A percentile compares a stretch with the other conserved stretches of the same genome.
These are phyloP conservation scores for Nannobrachium achirus DNA, from an alignment of 2,113 vertebrate species.

Conservation along the genomic window DNA sequence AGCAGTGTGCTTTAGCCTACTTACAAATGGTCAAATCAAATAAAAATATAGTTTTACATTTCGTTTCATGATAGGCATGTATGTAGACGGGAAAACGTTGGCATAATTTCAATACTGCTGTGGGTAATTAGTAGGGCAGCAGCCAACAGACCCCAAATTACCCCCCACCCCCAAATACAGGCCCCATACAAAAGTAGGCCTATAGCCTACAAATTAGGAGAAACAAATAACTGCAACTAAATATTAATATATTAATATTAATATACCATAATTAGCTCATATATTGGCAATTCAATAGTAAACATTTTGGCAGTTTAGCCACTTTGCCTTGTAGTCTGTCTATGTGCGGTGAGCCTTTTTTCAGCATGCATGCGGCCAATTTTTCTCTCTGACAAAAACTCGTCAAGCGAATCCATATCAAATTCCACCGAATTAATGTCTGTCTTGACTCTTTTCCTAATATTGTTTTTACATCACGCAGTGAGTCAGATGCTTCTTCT, in stretches of 20 bases:
- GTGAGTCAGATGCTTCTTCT: slow-evolving; percentile 38
- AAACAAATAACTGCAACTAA: no score
- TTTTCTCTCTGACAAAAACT: not conserved
- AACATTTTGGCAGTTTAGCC: not conserved
- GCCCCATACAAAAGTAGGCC: no score
- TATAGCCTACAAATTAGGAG: no score
- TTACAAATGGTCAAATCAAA: not conserved
- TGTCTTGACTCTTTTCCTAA: slow-evolving; percentile 6
- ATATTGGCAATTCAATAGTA: not conserved
- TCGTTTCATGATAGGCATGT: no score
- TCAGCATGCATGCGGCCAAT: not conserved
- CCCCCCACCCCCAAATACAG: no score
- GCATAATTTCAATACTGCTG: no score
- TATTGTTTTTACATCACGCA: slow-evolving; percentile 38
- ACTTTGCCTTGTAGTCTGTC: slow-evolving; percentile 3
- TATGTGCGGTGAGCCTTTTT: not conserved
- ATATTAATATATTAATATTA: no score
- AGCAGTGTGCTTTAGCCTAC: no score
- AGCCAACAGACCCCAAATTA: no score
- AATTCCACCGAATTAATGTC: slow-evolving; percentile 8
- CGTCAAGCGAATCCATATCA: slow-evolving; percentile 17
- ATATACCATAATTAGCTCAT: not conserved
- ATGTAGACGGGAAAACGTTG: no score
- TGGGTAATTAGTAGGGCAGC: no score
- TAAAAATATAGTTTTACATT: not conserved